Percentiles rank a stretch among this genome's conserved stretches.
phyloP scores from a whole-genome alignment of 2,113 vertebrate genomes.

The Mus spicilegus region DNA sequence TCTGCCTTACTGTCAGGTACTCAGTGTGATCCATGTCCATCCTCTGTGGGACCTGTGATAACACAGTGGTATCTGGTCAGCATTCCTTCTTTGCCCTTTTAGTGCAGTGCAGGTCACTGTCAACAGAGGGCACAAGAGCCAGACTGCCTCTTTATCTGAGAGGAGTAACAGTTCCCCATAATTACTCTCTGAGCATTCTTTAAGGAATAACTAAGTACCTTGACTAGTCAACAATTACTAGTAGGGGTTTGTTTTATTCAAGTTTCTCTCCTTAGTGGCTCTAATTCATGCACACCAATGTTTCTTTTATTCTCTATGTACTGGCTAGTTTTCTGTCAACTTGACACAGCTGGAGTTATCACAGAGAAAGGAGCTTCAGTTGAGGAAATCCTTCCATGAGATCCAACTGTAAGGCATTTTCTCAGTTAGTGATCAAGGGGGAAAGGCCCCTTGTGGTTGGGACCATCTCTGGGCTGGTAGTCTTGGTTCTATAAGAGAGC shows the following conservation, averaged over 20 bases:
- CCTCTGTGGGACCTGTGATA: neutral
- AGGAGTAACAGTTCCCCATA: neutral
- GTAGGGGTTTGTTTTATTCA: constrained; percentile 14
- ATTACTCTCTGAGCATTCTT: neutral
- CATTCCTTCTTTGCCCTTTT: neutral
- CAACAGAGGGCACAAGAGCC: neutral
- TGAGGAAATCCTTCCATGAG: too few species aligned
- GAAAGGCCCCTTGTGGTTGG: too few species aligned
- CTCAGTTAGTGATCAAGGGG: too few species aligned
- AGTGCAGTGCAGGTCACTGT: neutral
- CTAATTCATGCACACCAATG: neutral
- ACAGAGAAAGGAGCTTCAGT: too few species aligned
- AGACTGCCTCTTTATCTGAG: neutral
- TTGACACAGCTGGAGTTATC: too few species aligned
- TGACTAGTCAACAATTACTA: neutral
- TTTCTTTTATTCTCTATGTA: neutral
- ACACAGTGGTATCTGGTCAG: neutral
- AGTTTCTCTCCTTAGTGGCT: neutral
- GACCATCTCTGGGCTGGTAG: too few species aligned
- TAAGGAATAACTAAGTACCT: neutral
- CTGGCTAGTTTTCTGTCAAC: too few species aligned
- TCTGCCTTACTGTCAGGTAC: neutral
- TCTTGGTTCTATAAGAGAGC: too few species aligned
- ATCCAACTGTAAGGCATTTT: too few species aligned
- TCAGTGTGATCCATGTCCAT: neutral